phyloP scores from a whole-genome alignment of 2,113 vertebrate genomes.

The Lynx canadensis region DNA sequence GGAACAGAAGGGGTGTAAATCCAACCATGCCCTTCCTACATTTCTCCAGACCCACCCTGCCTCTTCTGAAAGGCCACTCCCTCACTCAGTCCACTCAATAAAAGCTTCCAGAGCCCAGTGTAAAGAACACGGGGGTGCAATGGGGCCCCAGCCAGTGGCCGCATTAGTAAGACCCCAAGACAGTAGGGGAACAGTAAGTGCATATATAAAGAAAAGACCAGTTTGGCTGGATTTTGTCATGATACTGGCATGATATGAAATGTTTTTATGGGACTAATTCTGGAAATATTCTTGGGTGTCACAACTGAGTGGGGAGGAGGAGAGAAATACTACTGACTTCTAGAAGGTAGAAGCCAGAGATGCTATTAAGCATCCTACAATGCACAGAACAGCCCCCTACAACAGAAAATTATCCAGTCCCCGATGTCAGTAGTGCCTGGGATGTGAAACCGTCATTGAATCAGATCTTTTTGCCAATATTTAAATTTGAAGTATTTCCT shows the following conservation, averaged over 20 bases:
- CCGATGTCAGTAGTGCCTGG: accelerated
- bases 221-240: not conserved
- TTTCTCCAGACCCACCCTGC: not conserved
- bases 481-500: not conserved
- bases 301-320: too few relatives aligned
- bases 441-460: not conserved
- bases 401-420: not conserved
- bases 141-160: not conserved
- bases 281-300: not conserved
- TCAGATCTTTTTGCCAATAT: not conserved
- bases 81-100: not conserved
- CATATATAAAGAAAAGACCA: not conserved
- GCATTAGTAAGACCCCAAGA: not conserved
- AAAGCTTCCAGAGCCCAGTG: not conserved
- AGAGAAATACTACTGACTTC: not conserved
- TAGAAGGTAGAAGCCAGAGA: not conserved
- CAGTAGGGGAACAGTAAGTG: not conserved
- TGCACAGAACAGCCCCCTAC: too few relatives aligned
- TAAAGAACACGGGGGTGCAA: not conserved
- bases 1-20: not conserved
- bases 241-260: not conserved
- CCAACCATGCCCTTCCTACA: too few relatives aligned
- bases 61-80: not conserved
- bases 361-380: too few relatives aligned
- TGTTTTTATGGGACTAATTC: not conserved